Base-by-base conservation (phyloP, 92 coral and sea anemone genomes). In the Zoanthus sociatus region DNA sequence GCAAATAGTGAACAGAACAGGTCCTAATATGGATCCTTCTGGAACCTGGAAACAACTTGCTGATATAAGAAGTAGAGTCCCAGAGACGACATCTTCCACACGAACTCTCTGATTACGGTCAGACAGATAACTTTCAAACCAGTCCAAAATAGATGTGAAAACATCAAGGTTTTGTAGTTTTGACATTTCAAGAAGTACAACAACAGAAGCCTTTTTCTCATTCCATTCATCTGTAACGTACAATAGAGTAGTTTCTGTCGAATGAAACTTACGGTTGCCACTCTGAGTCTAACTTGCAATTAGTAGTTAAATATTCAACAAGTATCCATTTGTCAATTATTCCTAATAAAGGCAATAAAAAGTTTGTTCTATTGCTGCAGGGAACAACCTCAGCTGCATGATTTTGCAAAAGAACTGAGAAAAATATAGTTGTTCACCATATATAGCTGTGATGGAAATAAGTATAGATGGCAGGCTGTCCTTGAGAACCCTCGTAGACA, bases 231-330 rank as follows among this genome's bases (percentile, higher is more conserved):
- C 86, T 33, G 88, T 87, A 50, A 82, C 87, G 48, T 58, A 44
- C 71, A 90, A 83, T 12, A 82, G 83, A 44, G 84, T 88, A 51
- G 86, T 82, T 82, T 87, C 87, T 46, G 88, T 87, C 15, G 90
- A 87, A 54, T 87, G 70, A 11, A 45, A 37, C 56, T 87, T 66
- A 33, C 60, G 69, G 31, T 87, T 88, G 45, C 90, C 83, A n/a
- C 90, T 88, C 74, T 79, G 90, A 42, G 68, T 71, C 69, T 64
- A 75, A 17, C 76, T 88, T 88, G 37, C 82, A 33, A 64, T 87
- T 79, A 3, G 76, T 46, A 53, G 58, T 83, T 44, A 90, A 79
- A 73, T 69, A 87, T 1, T 83, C 86, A 45, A 87, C 78, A 30
- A 82, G 79, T 51, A 88, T 73, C 47, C 70, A 78, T 90, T 88